Evolutionary conservation across 2,113 vertebrate species (phyloP).

Genomic region (Lipophrys pholis): DNA sequence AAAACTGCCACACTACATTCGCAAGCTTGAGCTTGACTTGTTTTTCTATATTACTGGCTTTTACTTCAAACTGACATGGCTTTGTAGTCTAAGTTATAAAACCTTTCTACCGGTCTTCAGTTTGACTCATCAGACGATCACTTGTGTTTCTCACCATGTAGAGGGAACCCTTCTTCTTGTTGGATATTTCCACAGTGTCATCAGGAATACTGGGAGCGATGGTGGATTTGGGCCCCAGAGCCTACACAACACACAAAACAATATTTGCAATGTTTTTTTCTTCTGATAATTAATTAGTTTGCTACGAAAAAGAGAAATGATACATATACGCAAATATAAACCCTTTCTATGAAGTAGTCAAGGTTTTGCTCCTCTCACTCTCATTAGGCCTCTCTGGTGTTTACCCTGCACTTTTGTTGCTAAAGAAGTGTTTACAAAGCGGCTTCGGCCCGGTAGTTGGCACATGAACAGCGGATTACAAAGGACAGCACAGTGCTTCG

Average conservation of each 20-base stretch:
- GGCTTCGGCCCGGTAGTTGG: conserved; percentile 45
- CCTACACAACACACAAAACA: conserved; percentile 61
- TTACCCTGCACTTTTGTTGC: conserved; percentile 14
- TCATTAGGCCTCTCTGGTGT: conserved; percentile 22
- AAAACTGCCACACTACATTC: too few species aligned
- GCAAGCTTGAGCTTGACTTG: too few species aligned
- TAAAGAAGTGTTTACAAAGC: conserved; percentile 40
- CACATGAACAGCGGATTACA: conserved; percentile 37
- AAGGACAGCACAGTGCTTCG: conserved; percentile 40
- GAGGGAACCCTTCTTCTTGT: conserved; percentile 81
- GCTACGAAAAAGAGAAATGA: too few species aligned
- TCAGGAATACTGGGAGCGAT: conserved; percentile 74
- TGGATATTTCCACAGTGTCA: conserved; percentile 69
- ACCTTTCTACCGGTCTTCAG: not conserved
- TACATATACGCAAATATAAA: not conserved
- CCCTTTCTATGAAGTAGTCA: not conserved
- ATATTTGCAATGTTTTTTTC: not conserved
- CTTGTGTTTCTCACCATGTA: conserved; percentile 78
- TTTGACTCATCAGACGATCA: not conserved
- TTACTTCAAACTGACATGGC: not conserved
- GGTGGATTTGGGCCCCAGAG: conserved; percentile 72
- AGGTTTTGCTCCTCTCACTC: not conserved
- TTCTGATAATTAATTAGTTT: too few species aligned
- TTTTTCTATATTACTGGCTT: too few species aligned
- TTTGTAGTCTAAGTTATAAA: not conserved